Evolutionary conservation across 2,113 vertebrate genomes (phyloP).

Genomic region (Hylia prasina): DNA sequence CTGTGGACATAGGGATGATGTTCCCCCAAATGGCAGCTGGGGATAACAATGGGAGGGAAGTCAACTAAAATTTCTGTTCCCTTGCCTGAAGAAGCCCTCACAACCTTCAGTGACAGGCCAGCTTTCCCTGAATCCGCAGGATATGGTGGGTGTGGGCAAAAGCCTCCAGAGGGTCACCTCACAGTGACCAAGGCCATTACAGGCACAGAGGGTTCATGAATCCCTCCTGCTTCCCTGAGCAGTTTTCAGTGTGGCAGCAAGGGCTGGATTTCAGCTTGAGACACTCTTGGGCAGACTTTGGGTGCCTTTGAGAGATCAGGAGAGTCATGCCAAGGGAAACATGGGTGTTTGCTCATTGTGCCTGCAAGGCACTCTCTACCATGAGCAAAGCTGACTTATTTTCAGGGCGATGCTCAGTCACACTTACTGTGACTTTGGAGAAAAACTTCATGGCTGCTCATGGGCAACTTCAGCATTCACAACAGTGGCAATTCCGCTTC

Average conservation of each 20-base stretch:
- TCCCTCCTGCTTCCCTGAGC: not conserved
- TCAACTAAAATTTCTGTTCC: not conserved
- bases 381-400: not conserved
- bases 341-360: not conserved
- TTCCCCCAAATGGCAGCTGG: not conserved
- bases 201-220: rapidly evolving
- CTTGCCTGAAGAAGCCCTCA: not conserved
- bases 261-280: not conserved
- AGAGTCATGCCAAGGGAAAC: not conserved
- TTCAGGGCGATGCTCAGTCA: not conserved
- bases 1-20: rapidly evolving
- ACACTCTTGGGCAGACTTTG: not conserved
- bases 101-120: not conserved
- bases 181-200: not conserved
- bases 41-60: not conserved
- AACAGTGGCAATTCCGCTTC: rapidly evolving
- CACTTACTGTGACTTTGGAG: not conserved
- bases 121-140: not conserved
- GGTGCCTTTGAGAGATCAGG: not conserved
- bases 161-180: not conserved
- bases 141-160: rapidly evolving
- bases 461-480: not conserved
- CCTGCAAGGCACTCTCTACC: not conserved
- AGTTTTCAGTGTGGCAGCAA: not conserved
- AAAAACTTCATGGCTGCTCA: not conserved